Evolutionary conservation across 1,140 invertebrate genomes (phyloP), one percentile per base, ranked within the genome.

Genomic region (Drosophila subobscura): DNA sequence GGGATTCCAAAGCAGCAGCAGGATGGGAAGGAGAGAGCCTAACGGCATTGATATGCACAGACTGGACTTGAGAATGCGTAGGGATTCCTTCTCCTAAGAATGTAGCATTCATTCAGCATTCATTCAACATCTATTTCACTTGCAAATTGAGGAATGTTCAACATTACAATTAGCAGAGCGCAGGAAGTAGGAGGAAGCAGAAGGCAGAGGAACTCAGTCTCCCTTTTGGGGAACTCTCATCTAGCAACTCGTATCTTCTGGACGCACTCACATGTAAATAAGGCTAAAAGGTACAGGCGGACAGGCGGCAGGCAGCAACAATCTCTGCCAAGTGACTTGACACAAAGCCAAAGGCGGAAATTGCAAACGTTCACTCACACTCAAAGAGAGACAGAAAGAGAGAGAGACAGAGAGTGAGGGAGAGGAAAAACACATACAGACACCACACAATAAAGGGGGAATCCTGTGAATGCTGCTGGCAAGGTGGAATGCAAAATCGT

Each of bases 321-420:
- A 66, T 45, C 12, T 41, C 25, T 73, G 81, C 50, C 73, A 81
- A 78, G 83, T 61, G 73, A 84, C 78, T 81, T 81, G 84, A 88
- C 83, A 83, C 67, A 72, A 83, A 88, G 74, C 83, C 78, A 78
- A 88, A 76, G 71, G 72, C 74, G 74, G 75, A 78, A 83, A 83
- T 83, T 75, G 61, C 72, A 68, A 57, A 64, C 61, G 70, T 59
- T 67, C 59, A 45, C 60, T 56, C 52, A 52, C 49, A 45, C 51
- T 54, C 53, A 20, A 55, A 8, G 7, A 8, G 29, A 33, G 7
- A 10, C 2, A 10, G 8, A 33, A 8, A 33, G 7, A 33, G 29
- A 8, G 29, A 27, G 25, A 27, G 4, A n/a, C n/a, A 8, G 7
- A 14, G 50, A 10, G 2, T 29, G 27, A 2, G 6, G 8, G 6